These are phyloP conservation scores for Limnephilus rhombicus DNA, from an alignment of 2,888 invertebrate genomes.

Conservation along the genomic window DNA sequence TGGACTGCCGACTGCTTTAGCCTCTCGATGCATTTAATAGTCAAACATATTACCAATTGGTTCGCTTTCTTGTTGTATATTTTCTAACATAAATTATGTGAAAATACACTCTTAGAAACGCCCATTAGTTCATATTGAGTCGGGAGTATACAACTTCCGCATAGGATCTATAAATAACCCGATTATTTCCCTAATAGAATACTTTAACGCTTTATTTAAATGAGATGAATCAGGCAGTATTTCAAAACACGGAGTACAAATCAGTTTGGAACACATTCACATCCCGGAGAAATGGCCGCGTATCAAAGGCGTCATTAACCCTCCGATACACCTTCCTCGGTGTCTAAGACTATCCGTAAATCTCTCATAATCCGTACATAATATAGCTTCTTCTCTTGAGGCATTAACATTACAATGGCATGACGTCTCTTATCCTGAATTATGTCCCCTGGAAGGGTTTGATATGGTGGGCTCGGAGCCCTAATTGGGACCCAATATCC, in stretches of 20 bases:
- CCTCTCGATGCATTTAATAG: neutral
- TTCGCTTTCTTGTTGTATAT: neutral
- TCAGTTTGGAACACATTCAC: neutral
- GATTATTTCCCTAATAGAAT: neutral
- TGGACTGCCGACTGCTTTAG: neutral
- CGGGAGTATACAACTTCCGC: neutral
- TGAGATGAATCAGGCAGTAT: neutral
- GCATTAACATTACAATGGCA: conserved; percentile 65
- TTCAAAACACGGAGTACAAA: conserved; percentile 14
- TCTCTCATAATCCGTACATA: conserved; percentile 64
- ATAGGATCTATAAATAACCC: conserved; percentile 3
- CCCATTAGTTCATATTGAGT: neutral
- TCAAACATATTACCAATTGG: neutral
- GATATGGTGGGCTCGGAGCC: conserved; percentile 44
- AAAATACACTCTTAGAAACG: neutral
- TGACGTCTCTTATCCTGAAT: conserved; percentile 65
- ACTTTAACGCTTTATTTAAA: conserved; percentile 11
- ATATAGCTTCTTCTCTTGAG: conserved; percentile 51
- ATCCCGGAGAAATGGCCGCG: conserved; percentile 1
- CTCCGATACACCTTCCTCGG: neutral
- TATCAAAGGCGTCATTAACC: conserved; percentile 47
- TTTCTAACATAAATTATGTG: neutral
- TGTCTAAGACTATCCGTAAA: conserved; percentile 60
- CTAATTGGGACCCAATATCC: conserved; percentile 63
- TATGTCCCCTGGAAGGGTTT: conserved; percentile 58